Evolutionary conservation across 37 sponge, comb jelly and placozoan genomes (phyloP).

Genomic region (Dysidea cf. avara): DNA sequence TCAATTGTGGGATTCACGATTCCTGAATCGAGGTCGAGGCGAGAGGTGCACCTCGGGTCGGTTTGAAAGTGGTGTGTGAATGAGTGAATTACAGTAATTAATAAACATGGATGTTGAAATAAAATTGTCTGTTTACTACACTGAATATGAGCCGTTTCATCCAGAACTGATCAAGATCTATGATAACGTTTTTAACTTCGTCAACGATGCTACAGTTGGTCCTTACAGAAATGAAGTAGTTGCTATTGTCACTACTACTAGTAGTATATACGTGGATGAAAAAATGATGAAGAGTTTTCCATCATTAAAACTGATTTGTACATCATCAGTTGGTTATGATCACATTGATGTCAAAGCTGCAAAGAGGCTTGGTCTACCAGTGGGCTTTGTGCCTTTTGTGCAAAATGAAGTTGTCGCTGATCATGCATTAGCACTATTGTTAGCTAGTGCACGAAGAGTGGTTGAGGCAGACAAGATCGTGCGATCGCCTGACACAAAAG

Average conservation of each 20-base stretch:
- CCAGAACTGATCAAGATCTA: too few species aligned
- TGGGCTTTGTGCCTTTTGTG: constrained; percentile 73
- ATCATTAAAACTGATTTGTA: constrained; percentile 73
- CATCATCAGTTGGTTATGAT: constrained; percentile 73
- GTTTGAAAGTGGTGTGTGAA: too few species aligned
- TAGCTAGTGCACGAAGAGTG: constrained; percentile 66
- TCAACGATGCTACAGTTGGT: neutral
- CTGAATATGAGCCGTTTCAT: too few species aligned
- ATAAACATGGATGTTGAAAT: too few species aligned
- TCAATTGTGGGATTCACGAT: too few species aligned
- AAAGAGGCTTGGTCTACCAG: constrained; percentile 46
- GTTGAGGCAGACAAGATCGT: constrained; percentile 67
- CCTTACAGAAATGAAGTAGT: neutral
- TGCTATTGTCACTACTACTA: neutral
- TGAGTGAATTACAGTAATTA: too few species aligned
- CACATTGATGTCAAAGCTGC: constrained; percentile 72
- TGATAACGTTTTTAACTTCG: too few species aligned
- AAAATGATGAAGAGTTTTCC: constrained; percentile 61
- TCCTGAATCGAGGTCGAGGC: too few species aligned
- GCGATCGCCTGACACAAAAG: constrained; percentile 8
- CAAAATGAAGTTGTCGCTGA: constrained; percentile 68
- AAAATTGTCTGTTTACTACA: too few species aligned
- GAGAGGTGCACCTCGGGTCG: too few species aligned
- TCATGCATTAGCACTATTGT: constrained; percentile 70
- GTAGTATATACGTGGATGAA: constrained; percentile 3